Evolutionary conservation across 2,797 vertebrate genomes (phyloP).

Genomic region (Agapornis canus): DNA sequence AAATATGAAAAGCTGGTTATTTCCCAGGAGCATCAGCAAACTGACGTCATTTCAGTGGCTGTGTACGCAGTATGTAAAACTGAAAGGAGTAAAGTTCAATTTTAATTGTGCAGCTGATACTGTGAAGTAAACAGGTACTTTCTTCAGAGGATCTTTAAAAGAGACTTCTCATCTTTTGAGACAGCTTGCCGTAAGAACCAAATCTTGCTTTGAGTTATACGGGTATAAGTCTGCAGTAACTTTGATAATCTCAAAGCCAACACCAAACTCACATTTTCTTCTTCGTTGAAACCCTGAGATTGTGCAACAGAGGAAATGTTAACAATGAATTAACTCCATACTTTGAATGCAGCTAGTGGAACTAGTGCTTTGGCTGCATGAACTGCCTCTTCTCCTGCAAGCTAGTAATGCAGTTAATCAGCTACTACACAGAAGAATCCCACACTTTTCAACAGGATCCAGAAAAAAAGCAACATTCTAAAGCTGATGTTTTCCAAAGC

Average conservation of each 20-base stretch:
- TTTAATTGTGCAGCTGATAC: not conserved
- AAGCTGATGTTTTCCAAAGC: not conserved
- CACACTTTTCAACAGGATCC: not conserved
- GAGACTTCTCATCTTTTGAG: not conserved
- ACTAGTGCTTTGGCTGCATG: not conserved
- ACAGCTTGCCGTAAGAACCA: not conserved
- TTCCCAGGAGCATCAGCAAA: not conserved
- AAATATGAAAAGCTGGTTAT: not conserved
- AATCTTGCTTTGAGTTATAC: not conserved
- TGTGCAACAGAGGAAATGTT: conserved; percentile 6
- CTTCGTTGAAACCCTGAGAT: not conserved
- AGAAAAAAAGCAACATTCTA: not conserved
- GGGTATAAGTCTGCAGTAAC: not conserved
- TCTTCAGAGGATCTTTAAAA: not conserved
- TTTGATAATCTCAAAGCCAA: not conserved
- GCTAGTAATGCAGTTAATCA: not conserved
- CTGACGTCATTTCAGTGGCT: not conserved
- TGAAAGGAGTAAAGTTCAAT: not conserved
- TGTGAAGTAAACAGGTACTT: not conserved
- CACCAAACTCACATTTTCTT: not conserved
- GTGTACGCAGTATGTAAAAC: not conserved
- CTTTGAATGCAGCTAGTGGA: not conserved
- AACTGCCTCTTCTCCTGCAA: not conserved
- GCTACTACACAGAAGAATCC: not conserved
- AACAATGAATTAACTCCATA: not conserved